phyloP scores from a whole-genome alignment of 2,797 vertebrate genomes.

The Borostomias antarcticus region DNA sequence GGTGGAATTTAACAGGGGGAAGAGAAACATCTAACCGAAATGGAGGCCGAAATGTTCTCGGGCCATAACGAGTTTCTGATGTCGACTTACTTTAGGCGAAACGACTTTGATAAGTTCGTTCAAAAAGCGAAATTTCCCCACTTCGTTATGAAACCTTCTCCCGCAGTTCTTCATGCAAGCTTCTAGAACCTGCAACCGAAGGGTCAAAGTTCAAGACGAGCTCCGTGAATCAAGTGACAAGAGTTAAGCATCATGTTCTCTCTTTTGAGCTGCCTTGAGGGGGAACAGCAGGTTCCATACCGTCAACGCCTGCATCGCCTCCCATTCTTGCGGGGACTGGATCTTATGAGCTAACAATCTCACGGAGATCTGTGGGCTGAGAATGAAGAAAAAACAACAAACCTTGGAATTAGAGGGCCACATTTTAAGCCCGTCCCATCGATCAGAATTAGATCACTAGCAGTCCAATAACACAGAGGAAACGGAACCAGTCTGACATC shows the following conservation, averaged over 20 bases:
- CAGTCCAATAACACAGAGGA: neutral
- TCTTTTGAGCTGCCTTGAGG: too few relatives aligned
- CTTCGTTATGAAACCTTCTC: conserved; percentile 90
- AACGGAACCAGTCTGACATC: neutral
- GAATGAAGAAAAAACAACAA: conserved; percentile 37
- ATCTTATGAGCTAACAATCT: conserved; percentile 92
- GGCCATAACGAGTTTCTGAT: neutral
- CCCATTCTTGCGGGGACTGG: conserved; percentile 97
- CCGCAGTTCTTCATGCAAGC: conserved; percentile 97
- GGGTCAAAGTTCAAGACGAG: neutral
- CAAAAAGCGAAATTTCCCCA: conserved; percentile 94
- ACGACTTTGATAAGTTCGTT: conserved; percentile 96
- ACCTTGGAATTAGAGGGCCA: neutral
- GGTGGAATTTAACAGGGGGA: neutral
- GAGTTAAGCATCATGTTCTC: too few relatives aligned
- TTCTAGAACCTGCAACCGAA: conserved; percentile 83
- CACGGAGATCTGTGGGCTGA: conserved; percentile 92
- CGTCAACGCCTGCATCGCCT: conserved; percentile 89
- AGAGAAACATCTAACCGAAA: neutral
- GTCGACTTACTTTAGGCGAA: conserved; percentile 89
- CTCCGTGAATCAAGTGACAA: conserved; percentile 11
- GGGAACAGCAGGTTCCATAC: conserved; percentile 72
- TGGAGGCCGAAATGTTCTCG: neutral
- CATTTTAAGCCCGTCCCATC: neutral
- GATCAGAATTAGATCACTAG: neutral